A percentile compares a stretch with the other conserved stretches of the same genome.
Conservation (phyloP, 2,888 invertebrate species). For the Morinoia aosen region DNA sequence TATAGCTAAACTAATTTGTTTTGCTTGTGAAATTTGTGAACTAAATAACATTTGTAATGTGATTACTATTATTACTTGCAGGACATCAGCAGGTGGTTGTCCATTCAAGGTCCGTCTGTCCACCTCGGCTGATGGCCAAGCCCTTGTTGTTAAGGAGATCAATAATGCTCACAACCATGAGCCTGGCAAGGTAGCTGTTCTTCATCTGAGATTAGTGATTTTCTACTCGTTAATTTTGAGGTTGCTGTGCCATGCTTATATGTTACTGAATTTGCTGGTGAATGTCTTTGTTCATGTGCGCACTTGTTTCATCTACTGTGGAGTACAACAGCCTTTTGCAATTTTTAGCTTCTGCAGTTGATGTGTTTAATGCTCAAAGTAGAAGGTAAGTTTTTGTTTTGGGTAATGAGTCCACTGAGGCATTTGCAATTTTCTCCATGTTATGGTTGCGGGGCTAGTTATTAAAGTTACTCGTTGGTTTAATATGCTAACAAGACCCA, state of each 20-base stretch:
- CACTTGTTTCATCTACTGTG: background rate
- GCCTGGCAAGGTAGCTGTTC: slow-evolving; percentile 64
- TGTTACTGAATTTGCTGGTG: background rate
- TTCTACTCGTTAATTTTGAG: background rate
- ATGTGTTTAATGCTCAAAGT: too few species aligned
- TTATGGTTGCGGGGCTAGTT: too few species aligned
- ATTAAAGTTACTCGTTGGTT: too few species aligned
- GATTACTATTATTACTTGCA: background rate
- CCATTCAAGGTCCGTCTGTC: slow-evolving; percentile 67
- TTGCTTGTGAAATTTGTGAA: background rate
- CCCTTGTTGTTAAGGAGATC: slow-evolving; percentile 67
- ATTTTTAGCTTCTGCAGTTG: too few species aligned
- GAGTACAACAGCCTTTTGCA: too few species aligned
- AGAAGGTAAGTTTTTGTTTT: too few species aligned
- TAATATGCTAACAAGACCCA: too few species aligned
- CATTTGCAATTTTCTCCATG: too few species aligned
- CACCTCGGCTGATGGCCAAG: slow-evolving; percentile 67
- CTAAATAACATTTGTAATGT: background rate
- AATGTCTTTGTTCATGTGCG: background rate
- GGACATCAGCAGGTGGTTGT: slow-evolving; percentile 67
- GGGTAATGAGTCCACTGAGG: too few species aligned
- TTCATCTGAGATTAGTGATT: background rate
- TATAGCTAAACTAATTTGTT: too few species aligned
- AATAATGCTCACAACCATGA: slow-evolving; percentile 67
- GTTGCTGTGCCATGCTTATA: background rate